Percentiles rank a stretch among this genome's conserved stretches.
Conservation (phyloP, 92 coral and sea anemone species). For the Phenganax subtilis region DNA sequence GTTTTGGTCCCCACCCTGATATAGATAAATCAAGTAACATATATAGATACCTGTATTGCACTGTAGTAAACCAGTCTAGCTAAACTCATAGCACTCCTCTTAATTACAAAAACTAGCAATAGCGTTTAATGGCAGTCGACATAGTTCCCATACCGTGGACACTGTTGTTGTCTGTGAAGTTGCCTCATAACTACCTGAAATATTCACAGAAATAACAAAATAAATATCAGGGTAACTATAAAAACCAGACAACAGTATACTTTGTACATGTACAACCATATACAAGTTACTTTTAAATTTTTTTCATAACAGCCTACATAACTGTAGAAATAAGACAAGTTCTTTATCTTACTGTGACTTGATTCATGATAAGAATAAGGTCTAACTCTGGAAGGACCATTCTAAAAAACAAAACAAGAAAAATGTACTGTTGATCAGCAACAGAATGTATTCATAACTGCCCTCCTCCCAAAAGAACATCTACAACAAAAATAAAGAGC, state of each 20-base stretch:
- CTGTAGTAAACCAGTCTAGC: too few relatives aligned
- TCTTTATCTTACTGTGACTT: slow-evolving; percentile 23
- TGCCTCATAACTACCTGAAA: slow-evolving; percentile 20
- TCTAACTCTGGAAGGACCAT: slow-evolving; percentile 38
- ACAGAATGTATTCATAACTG: neutral
- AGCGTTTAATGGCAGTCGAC: too few relatives aligned
- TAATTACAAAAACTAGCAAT: too few relatives aligned
- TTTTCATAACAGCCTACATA: too few relatives aligned
- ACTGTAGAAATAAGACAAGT: neutral
- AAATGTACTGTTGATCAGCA: neutral
- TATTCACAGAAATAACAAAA: neutral
- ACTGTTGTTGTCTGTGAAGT: slow-evolving; percentile 3
- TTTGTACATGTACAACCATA: neutral
- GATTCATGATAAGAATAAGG: slow-evolving; percentile 55
- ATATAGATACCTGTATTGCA: too few relatives aligned
- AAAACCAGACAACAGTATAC: neutral
- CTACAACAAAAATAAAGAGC: too few relatives aligned
- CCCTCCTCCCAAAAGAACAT: too few relatives aligned
- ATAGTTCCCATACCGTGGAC: neutral
- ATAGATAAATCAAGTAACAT: neutral
- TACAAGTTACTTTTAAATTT: neutral
- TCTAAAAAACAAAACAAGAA: neutral
- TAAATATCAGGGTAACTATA: neutral
- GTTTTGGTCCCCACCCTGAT: neutral
- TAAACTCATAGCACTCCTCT: too few relatives aligned